Evolutionary conservation across 2,888 invertebrate species (phyloP).

Genomic region (Phalera bucephala): DNA sequence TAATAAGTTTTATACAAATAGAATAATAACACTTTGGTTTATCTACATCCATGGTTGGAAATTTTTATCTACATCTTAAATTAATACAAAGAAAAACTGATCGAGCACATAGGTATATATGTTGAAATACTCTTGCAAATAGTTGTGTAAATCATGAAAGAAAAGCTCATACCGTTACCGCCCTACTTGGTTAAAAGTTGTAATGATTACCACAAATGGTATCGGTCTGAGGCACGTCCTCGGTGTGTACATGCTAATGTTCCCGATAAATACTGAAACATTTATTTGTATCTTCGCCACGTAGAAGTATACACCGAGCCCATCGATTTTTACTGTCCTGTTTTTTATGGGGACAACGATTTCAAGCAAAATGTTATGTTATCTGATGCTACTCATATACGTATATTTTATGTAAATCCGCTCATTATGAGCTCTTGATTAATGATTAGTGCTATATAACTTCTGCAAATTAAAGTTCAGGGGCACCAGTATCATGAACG

Average conservation of each 20-base stretch:
- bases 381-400: constrained; percentile 15
- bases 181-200: constrained; percentile 55
- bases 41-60: too few species aligned
- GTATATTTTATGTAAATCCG: constrained; percentile 38
- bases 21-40: too few species aligned
- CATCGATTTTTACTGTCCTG: constrained; percentile 31
- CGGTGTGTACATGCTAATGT: constrained; percentile 56
- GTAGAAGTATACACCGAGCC: constrained; percentile 38
- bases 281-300: constrained; percentile 57
- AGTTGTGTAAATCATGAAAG: constrained; percentile 50
- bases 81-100: too few species aligned
- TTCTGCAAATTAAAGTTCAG: constrained; percentile 41
- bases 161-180: constrained; percentile 41
- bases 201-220: constrained; percentile 60
- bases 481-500: constrained; percentile 28
- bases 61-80: too few species aligned
- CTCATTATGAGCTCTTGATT: constrained; percentile 38
- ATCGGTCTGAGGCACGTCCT: constrained; percentile 37
- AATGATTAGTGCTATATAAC: constrained; percentile 32
- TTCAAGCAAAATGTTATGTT: constrained; percentile 21
- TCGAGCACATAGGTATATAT: too few species aligned
- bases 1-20: too few species aligned
- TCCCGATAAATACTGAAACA: constrained; percentile 54
- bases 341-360: constrained; percentile 18
- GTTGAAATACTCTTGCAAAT: constrained; percentile 39